Base-by-base conservation (phyloP, 2,888 invertebrate genomes). In the Timema cristinae region DNA sequence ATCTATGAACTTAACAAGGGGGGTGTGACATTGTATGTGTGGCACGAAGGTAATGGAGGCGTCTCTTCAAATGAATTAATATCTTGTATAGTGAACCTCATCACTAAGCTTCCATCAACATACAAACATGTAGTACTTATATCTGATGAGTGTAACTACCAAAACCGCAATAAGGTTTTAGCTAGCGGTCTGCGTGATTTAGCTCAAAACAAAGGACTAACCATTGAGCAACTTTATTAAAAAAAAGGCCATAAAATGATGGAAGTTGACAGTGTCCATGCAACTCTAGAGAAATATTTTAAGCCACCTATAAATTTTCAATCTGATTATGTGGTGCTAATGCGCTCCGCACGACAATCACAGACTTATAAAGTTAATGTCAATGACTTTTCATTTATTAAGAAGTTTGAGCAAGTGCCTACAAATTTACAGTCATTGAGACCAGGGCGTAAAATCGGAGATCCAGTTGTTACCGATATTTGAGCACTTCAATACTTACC, bases 271-370 rank as follows among this genome's bases (percentile, higher is more conserved):
- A 68, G 47, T 48, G 48, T 68, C 47, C 32, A 68, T 68, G n/a
- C 54, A 48, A 68, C 32, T 32, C 54, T 68, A 32, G 68, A 68
- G 54, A 68, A 54, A 68, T 68, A 47, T 54, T 68, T 68, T n/a
- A 68, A 68, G 56, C 68, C 47, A 2, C 48, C 68, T 47, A 68
- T 68, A 51, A 68, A 54, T 68, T 68, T 32, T 48, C 68, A 7
- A 52, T 68, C 54, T 68, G 68, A 56, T 8, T 68, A 56, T 47
- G 56, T 68, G 47, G 56, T 32, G 47, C 68, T 15, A 48, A 68
- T 54, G 68, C 13, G 48, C 52, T 54, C 32, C 16, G 47, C 52
- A 52, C 16, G 32, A 67, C 67, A 13, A n/a, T 13, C 51, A 50
- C 50, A 51, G 16, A 47, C 16, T 48, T 63, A 63, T 13, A 63